Evolutionary conservation across 2,113 vertebrate genomes (phyloP).

Genomic region (Lasiurus borealis): DNA sequence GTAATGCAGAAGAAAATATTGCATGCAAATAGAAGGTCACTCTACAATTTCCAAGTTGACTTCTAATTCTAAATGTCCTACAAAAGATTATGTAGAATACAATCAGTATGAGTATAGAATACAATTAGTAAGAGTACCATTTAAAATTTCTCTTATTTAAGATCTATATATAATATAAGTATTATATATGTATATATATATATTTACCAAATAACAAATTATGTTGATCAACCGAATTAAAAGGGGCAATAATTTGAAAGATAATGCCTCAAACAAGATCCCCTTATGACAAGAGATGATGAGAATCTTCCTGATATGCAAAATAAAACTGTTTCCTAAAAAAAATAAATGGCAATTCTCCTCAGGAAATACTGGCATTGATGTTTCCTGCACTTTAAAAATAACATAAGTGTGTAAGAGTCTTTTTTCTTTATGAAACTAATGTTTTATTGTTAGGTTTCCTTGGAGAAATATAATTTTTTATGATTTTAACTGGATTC

Average conservation of each 20-base stretch:
- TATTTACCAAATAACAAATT: background rate
- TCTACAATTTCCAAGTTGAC: background rate
- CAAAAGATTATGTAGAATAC: background rate
- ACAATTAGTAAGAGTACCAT: background rate
- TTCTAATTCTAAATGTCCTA: constrained; percentile 43
- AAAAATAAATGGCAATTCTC: constrained; percentile 65
- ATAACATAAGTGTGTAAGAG: constrained; percentile 59
- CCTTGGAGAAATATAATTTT: constrained; percentile 58
- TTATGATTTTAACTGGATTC: background rate
- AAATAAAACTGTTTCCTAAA: constrained; percentile 4
- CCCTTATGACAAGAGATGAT: background rate
- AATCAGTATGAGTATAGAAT: background rate
- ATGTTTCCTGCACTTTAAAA: constrained; percentile 77
- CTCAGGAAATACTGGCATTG: constrained; percentile 73
- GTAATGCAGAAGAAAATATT: constrained; percentile 9
- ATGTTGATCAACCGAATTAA: background rate
- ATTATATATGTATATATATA: background rate
- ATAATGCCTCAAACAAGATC: constrained; percentile 45
- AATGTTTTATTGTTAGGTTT: constrained; percentile 52
- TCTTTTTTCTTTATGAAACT: constrained; percentile 65
- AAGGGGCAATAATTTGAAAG: constrained; percentile 37
- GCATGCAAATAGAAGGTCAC: background rate
- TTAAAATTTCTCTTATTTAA: background rate
- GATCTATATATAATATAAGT: background rate
- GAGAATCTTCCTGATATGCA: background rate